A percentile compares a stretch with the other conserved stretches of the same genome.
These are phyloP conservation scores for Anomalospiza imberbis DNA, from an alignment of 2,797 vertebrate species.

Conservation along the genomic window DNA sequence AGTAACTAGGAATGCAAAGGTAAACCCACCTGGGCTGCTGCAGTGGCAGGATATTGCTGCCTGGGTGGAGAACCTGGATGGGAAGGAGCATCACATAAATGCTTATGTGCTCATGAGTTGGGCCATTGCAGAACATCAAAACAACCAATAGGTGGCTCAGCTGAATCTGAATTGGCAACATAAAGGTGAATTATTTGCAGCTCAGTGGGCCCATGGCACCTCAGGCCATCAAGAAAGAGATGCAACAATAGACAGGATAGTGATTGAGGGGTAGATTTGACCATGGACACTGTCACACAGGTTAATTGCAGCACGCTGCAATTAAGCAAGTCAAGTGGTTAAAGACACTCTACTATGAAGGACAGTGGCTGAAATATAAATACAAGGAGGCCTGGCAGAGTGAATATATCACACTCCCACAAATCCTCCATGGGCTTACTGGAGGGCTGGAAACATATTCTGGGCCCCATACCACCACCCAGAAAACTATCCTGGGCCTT, in stretches of 20 bases:
- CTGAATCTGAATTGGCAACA: not conserved
- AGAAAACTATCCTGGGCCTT: not conserved
- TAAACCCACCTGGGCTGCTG: not conserved
- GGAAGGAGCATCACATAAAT: not conserved
- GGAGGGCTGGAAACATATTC: not conserved
- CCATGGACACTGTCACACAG: no score
- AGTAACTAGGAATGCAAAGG: not conserved
- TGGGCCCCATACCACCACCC: not conserved
- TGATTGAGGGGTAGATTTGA: not conserved
- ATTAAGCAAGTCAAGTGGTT: not conserved
- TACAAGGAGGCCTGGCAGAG: not conserved
- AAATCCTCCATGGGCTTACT: not conserved
- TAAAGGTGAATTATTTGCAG: not conserved
- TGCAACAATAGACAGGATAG: accelerated
- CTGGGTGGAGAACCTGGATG: not conserved
- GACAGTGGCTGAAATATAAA: not conserved
- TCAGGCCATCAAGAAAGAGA: not conserved
- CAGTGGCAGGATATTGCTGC: not conserved
- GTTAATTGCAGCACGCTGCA: not conserved
- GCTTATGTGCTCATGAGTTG: accelerated
- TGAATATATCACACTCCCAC: not conserved
- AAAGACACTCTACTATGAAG: not conserved
- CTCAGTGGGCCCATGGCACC: not conserved
- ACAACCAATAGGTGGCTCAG: not conserved
- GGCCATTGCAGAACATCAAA: not conserved